phyloP scores from a whole-genome alignment of 1,140 invertebrate species.

The Rhynchophorus ferrugineus region DNA sequence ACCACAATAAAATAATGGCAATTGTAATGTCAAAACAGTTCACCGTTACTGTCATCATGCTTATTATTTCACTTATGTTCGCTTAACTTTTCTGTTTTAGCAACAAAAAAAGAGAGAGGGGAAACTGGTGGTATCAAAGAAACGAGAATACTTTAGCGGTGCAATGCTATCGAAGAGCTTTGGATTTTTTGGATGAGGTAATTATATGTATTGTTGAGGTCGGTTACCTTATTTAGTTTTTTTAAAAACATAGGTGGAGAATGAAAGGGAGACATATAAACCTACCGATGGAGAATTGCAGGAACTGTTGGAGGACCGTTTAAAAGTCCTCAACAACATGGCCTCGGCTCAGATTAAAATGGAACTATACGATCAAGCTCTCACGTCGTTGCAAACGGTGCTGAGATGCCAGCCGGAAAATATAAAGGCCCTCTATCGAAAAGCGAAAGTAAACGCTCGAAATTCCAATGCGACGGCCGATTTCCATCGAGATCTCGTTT shows the following conservation, averaged over 20 bases:
- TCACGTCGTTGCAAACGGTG: constrained; percentile 72
- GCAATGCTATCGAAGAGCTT: constrained; percentile 74
- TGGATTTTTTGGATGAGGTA: constrained; percentile 68
- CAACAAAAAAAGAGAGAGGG: constrained; percentile 70
- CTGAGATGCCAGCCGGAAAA: constrained; percentile 76
- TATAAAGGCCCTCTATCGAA: constrained; percentile 82
- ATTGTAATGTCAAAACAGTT: neutral
- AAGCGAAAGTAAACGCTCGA: constrained; percentile 53
- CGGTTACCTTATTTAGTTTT: no score
- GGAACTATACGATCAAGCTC: constrained; percentile 70
- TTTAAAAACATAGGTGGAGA: constrained; percentile 20
- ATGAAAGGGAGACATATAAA: constrained; percentile 50
- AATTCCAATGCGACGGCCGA: neutral
- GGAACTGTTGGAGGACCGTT: constrained; percentile 62
- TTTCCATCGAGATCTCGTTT: constrained; percentile 5
- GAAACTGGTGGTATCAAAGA: constrained; percentile 81
- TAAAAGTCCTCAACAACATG: constrained; percentile 84
- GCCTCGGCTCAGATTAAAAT: constrained; percentile 83
- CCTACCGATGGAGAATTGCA: constrained; percentile 51
- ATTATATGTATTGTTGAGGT: neutral
- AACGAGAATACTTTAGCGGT: constrained; percentile 70
- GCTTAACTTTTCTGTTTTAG: constrained; percentile 41
- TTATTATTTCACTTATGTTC: neutral
- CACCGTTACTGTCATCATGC: neutral
- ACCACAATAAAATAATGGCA: no score